phyloP scores from a whole-genome alignment of 2,797 vertebrate genomes.

The Numenius phaeopus region DNA sequence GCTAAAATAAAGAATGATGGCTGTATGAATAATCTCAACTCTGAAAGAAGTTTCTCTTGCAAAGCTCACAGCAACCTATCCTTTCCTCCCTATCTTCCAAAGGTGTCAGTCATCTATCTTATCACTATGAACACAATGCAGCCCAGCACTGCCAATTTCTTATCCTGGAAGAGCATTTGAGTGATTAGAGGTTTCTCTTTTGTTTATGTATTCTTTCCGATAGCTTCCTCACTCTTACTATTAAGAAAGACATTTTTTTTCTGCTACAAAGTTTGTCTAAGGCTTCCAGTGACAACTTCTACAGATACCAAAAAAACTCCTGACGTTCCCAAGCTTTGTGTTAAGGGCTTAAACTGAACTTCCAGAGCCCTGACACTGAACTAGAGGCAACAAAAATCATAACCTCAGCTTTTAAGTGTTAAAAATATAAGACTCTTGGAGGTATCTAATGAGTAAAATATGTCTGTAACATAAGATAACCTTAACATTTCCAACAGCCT shows the following conservation, averaged over 20 bases:
- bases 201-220: neutral
- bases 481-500: neutral
- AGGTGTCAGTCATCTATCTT: neutral
- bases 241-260: neutral
- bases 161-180: neutral
- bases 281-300: neutral
- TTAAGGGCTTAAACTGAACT: neutral
- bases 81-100: neutral
- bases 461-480: neutral
- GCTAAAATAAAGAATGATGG: neutral
- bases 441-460: neutral
- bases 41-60: neutral
- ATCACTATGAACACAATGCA: neutral
- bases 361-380: neutral
- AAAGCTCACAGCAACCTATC: neutral
- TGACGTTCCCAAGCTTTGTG: neutral
- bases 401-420: neutral
- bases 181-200: neutral
- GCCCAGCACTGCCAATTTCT: neutral
- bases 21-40: neutral
- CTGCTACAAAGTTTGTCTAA: neutral
- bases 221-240: neutral
- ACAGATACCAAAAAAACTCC: neutral
- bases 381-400: neutral
- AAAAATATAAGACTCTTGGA: neutral